Percentiles rank a stretch among this genome's conserved stretches.
Conservation (phyloP, 2,888 invertebrate genomes). For the Nephrotoma guestfalica region DNA sequence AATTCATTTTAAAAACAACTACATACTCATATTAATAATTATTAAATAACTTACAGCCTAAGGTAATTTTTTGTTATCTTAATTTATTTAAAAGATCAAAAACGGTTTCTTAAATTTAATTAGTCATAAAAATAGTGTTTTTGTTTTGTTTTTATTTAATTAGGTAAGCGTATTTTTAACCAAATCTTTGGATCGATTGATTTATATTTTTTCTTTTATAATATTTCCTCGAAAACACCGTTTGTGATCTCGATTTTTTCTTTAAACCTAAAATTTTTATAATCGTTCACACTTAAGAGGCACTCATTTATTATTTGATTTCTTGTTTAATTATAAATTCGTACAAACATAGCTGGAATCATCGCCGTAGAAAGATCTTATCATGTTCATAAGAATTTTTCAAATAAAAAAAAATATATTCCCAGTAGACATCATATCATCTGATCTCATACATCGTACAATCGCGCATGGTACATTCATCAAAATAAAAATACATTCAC, state of each 20-base stretch:
- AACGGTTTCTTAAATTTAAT: background rate
- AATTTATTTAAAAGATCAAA: slow-evolving; percentile 3
- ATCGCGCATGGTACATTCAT: background rate
- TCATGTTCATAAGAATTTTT: background rate
- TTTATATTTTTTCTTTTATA: background rate
- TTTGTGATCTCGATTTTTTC: slow-evolving; percentile 3
- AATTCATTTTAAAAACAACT: background rate
- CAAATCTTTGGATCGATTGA: slow-evolving; percentile 4
- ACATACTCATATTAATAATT: background rate
- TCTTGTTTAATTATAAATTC: background rate
- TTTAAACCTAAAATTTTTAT: background rate
- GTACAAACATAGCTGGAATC: background rate
- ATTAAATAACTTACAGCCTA: background rate
- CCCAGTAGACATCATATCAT: background rate
- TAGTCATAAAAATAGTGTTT: slow-evolving; percentile 2
- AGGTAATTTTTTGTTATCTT: background rate
- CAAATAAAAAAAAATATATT: background rate
- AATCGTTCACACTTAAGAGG: slow-evolving; percentile 5
- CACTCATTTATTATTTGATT: slow-evolving; percentile 1
- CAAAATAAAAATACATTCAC: background rate
- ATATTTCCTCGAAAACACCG: background rate
- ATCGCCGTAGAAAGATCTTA: background rate
- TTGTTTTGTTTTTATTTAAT: background rate
- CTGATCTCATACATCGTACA: background rate
- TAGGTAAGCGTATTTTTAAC: slow-evolving; percentile 1